Evolutionary conservation across 2,888 invertebrate genomes (phyloP).

Genomic region (Hymenopus coronatus): DNA sequence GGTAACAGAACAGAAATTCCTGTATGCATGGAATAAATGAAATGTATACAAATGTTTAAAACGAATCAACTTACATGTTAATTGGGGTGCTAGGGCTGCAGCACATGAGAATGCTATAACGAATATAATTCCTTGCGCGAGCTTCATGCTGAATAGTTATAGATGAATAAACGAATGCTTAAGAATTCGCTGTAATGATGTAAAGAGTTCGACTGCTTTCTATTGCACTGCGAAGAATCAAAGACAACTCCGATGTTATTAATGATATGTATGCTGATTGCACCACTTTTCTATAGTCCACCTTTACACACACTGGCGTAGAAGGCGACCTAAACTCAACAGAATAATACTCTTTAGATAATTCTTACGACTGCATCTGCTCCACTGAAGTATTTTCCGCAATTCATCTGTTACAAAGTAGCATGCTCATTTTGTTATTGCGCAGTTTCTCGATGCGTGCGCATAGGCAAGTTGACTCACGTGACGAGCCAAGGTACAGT

Average conservation of each 20-base stretch:
- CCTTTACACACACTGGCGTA: slow-evolving; percentile 93
- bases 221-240: background rate
- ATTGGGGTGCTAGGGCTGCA: background rate
- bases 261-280: background rate
- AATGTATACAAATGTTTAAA: too few relatives aligned
- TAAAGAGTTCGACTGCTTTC: background rate
- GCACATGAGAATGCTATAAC: background rate
- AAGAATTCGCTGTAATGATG: background rate
- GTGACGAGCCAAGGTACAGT: background rate
- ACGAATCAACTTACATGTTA: background rate
- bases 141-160: background rate
- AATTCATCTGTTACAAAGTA: background rate
- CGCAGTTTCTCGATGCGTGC: slow-evolving; percentile 19
- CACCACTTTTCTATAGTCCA: slow-evolving; percentile 42
- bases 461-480: slow-evolving; percentile 20
- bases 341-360: background rate
- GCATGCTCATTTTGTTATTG: background rate
- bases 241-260: background rate
- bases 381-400: background rate
- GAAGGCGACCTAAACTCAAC: slow-evolving; percentile 63
- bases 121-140: background rate
- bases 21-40: too few relatives aligned
- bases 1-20: too few relatives aligned
- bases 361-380: slow-evolving; percentile 9
- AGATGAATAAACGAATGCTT: background rate